Base-by-base conservation (phyloP, 2,797 vertebrate species). In the Triplophysa yarkandensis region DNA sequence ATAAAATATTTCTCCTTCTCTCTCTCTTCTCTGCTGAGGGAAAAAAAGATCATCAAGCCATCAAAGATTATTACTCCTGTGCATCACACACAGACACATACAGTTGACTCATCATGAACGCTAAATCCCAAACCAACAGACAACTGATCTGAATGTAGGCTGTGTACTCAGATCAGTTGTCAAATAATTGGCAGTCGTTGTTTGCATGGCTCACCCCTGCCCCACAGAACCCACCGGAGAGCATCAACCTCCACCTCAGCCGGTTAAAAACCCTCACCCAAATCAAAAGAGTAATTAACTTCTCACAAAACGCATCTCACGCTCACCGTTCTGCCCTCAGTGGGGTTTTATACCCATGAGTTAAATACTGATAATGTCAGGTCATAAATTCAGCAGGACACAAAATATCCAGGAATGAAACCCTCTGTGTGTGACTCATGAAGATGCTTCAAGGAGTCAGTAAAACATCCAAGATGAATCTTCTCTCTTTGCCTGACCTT, bases 211-310 rank as follows among this genome's bases (percentile, higher is more conserved):
- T n/a, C n/a, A n/a, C n/a, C n/a, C n/a, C 54, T 57, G 78, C 57
- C 19, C 19, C 17, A 52, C 27, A 58, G 23, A 65, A 65, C 48
- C 62, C 61, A 54, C 32, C 1, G 10, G 68, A 76, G 71, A 54
- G 63, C 66, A 68, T 78, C 52, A 68, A 48, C 17, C 79, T 27
- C 36, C 39, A 61, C 41, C 34, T 68, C 19, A 52, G 73, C 80
- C 73, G 44, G 46, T 73, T 76, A 76, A 69, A 66, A 65, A 61
- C 64, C 36, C 64, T 75, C 48, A 17, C 64, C 64, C 68, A 67
- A 81, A 79, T 81, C 77, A 81, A 74, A 77, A 76, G 73, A 76
- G 69, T 77, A 77, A 81, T 81, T 79, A 79, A 79, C 52, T 70
- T 55, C 65, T 21, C 60, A 36, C 44, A 27, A 32, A 61, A 73